Conservation (phyloP, 2,888 invertebrate species). For the Lordiphosa andalusiaca region DNA sequence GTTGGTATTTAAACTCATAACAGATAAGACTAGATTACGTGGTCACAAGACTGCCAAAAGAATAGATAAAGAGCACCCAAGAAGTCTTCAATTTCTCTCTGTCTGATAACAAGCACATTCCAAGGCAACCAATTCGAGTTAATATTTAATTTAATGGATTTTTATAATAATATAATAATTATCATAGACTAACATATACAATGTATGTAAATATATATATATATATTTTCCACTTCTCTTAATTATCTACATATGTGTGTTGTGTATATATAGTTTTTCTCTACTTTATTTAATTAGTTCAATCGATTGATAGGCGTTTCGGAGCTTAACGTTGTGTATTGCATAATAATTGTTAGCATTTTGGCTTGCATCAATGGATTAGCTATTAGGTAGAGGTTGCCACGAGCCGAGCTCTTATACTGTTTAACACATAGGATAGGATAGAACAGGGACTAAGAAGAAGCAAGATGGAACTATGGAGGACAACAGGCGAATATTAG, state of each 20-base stretch:
- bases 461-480: slow-evolving; percentile 14
- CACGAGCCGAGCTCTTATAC: slow-evolving; percentile 19
- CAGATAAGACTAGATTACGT: not conserved
- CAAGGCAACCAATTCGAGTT: slow-evolving; percentile 38
- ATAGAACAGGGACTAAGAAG: not conserved
- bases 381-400: slow-evolving; percentile 11
- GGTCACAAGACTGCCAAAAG: not conserved
- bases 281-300: slow-evolving; percentile 39
- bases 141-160: slow-evolving; percentile 56
- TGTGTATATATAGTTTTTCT: slow-evolving; percentile 47
- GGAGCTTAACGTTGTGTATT: slow-evolving; percentile 42
- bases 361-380: slow-evolving; percentile 20
- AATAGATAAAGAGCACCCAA: not conserved
- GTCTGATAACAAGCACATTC: not conserved
- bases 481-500: slow-evolving; percentile 69
- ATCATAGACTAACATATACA: slow-evolving; percentile 54
- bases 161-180: slow-evolving; percentile 48
- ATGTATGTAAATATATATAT: slow-evolving; percentile 37
- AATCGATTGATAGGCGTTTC: slow-evolving; percentile 40
- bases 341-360: slow-evolving; percentile 31
- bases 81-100: not conserved
- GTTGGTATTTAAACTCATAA: not conserved
- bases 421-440: not conserved
- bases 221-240: slow-evolving; percentile 32
- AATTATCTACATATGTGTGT: slow-evolving; percentile 40